Conservation (phyloP, 2,113 vertebrate genomes). For the Ictidomys tridecemlineatus region DNA sequence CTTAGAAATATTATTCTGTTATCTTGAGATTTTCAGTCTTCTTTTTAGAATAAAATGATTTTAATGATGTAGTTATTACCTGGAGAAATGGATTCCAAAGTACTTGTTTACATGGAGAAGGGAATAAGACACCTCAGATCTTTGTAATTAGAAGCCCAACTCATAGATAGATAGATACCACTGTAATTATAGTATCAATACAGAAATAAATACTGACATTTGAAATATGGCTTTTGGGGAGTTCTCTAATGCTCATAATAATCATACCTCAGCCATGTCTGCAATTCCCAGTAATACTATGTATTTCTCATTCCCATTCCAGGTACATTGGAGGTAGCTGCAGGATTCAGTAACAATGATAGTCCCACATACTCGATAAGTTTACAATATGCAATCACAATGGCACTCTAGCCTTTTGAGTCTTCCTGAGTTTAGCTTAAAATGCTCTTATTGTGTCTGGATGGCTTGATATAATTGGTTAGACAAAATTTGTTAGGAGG, state of each 20-base stretch:
- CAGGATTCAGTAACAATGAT: background rate
- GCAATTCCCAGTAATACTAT: background rate
- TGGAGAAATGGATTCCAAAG: background rate
- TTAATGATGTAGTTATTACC: background rate
- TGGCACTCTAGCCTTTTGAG: background rate
- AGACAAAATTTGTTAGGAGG: background rate
- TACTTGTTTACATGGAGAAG: background rate
- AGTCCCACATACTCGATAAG: background rate
- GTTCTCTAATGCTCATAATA: background rate
- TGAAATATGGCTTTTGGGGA: background rate
- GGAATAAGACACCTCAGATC: background rate
- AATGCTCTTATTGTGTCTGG: background rate
- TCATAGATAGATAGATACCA: background rate
- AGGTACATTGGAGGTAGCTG: background rate
- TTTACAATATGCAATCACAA: background rate
- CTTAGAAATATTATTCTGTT: background rate
- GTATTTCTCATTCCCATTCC: background rate
- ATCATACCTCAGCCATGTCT: background rate
- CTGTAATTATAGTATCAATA: slow-evolving; percentile 1
- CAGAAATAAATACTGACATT: background rate
- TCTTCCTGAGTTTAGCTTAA: background rate
- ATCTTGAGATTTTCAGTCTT: background rate
- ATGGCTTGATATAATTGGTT: too few relatives aligned
- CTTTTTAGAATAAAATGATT: slow-evolving; percentile 19
- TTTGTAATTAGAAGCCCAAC: background rate